Conservation (phyloP, 2,888 invertebrate genomes). For the Petrolisthes manimaculis region DNA sequence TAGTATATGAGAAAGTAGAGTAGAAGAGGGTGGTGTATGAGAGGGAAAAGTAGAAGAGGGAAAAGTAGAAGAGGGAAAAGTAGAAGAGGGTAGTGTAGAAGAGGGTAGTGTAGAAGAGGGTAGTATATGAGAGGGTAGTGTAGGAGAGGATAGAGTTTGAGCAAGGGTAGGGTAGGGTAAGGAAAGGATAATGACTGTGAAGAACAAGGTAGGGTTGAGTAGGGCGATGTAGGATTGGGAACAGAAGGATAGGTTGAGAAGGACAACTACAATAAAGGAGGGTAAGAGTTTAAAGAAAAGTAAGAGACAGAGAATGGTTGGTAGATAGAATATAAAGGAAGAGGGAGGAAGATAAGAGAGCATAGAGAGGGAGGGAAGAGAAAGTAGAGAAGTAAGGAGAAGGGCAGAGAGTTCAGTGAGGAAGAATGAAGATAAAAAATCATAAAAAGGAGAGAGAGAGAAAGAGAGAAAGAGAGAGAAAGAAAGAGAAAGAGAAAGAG, state of each 20-base stretch:
- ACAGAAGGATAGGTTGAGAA: not conserved
- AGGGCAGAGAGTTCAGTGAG: no score
- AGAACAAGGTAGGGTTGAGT: not conserved
- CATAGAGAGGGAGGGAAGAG: not conserved
- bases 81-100: not conserved
- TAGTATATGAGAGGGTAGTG: not conserved
- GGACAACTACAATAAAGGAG: not conserved
- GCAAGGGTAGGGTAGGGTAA: not conserved
- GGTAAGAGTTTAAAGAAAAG: not conserved
- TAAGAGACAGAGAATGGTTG: not conserved
- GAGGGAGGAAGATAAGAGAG: not conserved
- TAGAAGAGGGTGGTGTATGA: not conserved
- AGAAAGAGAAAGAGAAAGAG: no score
- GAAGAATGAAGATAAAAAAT: no score
- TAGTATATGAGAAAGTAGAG: not conserved
- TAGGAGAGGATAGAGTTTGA: not conserved
- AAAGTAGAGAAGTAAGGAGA: not conserved
- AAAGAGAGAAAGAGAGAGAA: conserved; percentile 3
- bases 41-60: not conserved
- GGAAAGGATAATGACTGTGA: not conserved
- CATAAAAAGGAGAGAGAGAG: no score
- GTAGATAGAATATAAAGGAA: not conserved
- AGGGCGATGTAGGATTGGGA: not conserved
- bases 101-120: not conserved
- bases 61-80: not conserved